phyloP scores from a whole-genome alignment of 2,888 invertebrate species.

The Byasa hedistus region DNA sequence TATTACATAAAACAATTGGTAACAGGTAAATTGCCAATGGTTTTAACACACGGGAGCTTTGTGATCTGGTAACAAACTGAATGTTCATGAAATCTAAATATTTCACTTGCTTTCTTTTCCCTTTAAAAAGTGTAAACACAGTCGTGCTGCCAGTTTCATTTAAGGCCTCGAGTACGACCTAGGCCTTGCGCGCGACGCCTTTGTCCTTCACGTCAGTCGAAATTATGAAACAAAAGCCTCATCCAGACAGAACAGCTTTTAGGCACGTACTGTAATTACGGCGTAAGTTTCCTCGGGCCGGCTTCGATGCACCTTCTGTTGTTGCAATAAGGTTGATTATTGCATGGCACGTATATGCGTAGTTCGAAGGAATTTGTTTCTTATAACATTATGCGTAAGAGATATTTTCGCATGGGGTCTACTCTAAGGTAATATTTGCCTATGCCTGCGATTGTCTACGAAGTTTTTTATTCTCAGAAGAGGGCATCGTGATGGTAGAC shows the following conservation, averaged over 20 bases:
- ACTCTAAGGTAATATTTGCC: conserved; percentile 35
- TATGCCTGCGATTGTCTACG: conserved; percentile 38
- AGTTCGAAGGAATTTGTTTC: conserved; percentile 21
- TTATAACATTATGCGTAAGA: not conserved
- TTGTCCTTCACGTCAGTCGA: conserved; percentile 50
- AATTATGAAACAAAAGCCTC: conserved; percentile 58
- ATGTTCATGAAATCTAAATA: too few species aligned
- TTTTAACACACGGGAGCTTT: too few species aligned
- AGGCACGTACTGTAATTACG: conserved; percentile 50
- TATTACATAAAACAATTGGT: too few species aligned
- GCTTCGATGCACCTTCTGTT: conserved; percentile 22
- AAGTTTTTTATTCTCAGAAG: conserved; percentile 42
- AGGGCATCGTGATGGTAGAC: conserved; percentile 46
- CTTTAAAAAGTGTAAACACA: conserved; percentile 6
- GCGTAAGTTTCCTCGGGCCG: conserved; percentile 7
- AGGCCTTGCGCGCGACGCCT: not conserved
- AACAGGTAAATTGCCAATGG: too few species aligned
- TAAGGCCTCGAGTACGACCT: conserved; percentile 21
- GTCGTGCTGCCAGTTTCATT: conserved; percentile 18
- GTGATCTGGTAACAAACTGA: too few species aligned
- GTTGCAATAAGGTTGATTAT: conserved; percentile 13
- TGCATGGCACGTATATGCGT: not conserved
- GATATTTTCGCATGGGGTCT: conserved; percentile 22
- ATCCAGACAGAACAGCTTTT: conserved; percentile 66
- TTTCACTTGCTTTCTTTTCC: not conserved